Base-by-base conservation (phyloP, 1,140 invertebrate species). In the Micrasema minimum region DNA sequence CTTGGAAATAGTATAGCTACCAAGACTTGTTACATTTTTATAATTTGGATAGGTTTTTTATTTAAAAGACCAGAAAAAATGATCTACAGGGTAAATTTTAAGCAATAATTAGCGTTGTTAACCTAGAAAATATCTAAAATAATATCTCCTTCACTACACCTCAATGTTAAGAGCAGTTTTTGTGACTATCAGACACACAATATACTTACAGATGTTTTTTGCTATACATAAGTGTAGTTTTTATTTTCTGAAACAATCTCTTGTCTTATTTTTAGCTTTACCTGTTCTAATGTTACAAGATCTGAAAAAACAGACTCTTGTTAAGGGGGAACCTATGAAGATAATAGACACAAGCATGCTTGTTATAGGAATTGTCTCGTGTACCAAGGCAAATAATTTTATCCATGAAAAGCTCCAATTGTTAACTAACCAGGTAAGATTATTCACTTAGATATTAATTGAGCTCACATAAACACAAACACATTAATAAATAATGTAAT, bases 361-460 rank as follows among this genome's bases (percentile, higher is more conserved):
- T 6, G 9, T 55, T 2, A n/a, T 55, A 3, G 51, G 51, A 26
- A n/a, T 23, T n/a, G 51, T 55, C 23, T 37, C 51, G n/a, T 55
- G 51, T 9, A 55, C 14, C 10, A 20, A 14, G 22, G 23, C 26
- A 11, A 31, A 31, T 26, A 12, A 26, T 31, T 23, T 55, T n/a
- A 10, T 22, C 1, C 10, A 48, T 11, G 18, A 20, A 16, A 48
- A 48, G 16, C 9, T 48, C 2, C n/a, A 26, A 16, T 20, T 31
- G 3, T 23, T 55, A 7, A 31, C 23, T 9, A 7, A 37, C 7
- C 12, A 55, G 26, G 51, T 55, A 55, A 53, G 12, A 4, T 11
- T 51, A 14, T 5, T 12, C 9, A 22, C 22, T 22, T 12, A 1
- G 1, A 12, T 22, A 7, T 18, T 20, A 18, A 51, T 0, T 2